Evolutionary conservation across 1,140 invertebrate species (phyloP), one percentile per base, ranked within the genome.

Genomic region (Stenopsyche tienmushanensis): DNA sequence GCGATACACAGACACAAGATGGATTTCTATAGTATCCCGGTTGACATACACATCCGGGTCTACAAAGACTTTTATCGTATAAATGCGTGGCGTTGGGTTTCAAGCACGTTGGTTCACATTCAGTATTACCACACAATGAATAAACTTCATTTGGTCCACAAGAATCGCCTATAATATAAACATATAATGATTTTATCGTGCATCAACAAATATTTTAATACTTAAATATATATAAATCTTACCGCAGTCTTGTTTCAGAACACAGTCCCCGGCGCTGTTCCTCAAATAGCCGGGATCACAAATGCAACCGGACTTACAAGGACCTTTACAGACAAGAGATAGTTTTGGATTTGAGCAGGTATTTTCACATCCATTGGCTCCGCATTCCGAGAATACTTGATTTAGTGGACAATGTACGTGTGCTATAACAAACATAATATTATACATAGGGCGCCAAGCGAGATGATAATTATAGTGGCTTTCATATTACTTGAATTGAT

Each of bases 201-300:
- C n/a, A n/a, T n/a, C n/a, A n/a, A n/a, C n/a, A n/a, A n/a, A n/a
- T n/a, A n/a, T n/a, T n/a, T n/a, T n/a, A 47, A 47, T 18, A 47
- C 17, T 47, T 8, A 47, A 18, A 9, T 47, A 17, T 3, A 10
- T 42, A 42, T 50, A 20, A 9, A 17, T 7, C n/a, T 18, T 57
- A 44, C 62, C 62, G 39, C 62, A 64, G 18, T 64, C 25, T 54
- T 64, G 23, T 0, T 24, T 13, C 9, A 64, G 29, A 44, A 64
- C 62, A 20, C 62, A 64, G 10, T 3, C 39, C 17, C 49, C 49
- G 18, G 42, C 45, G 5, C 20, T 21, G 55, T 54, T 64, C 39
- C 52, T 64, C 17, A 64, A 25, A 45, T 29, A 64, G 54, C 62
- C 62, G 54, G 20, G 17, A 5, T 42, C 29, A 23, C 62, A 64